Conservation (phyloP, 2,888 invertebrate genomes). For the Anorthoa munda region DNA sequence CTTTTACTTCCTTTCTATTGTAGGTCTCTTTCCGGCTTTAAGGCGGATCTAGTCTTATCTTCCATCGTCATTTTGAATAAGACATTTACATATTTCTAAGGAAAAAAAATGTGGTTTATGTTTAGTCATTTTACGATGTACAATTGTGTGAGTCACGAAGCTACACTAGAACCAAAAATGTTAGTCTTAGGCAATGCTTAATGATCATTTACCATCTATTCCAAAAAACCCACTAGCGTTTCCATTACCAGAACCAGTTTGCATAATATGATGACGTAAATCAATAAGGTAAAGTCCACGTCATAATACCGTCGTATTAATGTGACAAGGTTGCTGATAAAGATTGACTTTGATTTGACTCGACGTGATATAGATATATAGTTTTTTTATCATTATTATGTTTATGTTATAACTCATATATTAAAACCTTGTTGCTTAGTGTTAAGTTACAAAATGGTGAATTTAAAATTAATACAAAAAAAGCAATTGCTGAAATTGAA, state of each 20-base stretch:
- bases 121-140: conserved; percentile 24
- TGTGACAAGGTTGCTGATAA: conserved; percentile 71
- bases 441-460: not conserved
- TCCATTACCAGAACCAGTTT: conserved; percentile 55
- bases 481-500: conserved; percentile 4
- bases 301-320: conserved; percentile 62
- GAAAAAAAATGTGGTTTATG: conserved; percentile 8
- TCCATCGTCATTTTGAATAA: not conserved
- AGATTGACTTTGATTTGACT: conserved; percentile 79
- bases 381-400: conserved; percentile 8
- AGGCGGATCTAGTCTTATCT: conserved; percentile 34
- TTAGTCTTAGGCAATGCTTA: conserved; percentile 19
- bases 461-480: not conserved
- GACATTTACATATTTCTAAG: conserved; percentile 32
- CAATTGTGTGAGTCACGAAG: conserved; percentile 37
- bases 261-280: conserved; percentile 66
- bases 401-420: not conserved
- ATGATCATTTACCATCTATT: conserved; percentile 35
- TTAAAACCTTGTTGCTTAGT: not conserved
- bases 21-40: conserved; percentile 10
- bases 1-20: not conserved
- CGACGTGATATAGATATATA: conserved; percentile 63
- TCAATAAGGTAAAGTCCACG: conserved; percentile 65
- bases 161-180: conserved; percentile 4
- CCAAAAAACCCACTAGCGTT: conserved; percentile 39